phyloP scores from a whole-genome alignment of 2,888 invertebrate species.

The Chrysolina americana region DNA sequence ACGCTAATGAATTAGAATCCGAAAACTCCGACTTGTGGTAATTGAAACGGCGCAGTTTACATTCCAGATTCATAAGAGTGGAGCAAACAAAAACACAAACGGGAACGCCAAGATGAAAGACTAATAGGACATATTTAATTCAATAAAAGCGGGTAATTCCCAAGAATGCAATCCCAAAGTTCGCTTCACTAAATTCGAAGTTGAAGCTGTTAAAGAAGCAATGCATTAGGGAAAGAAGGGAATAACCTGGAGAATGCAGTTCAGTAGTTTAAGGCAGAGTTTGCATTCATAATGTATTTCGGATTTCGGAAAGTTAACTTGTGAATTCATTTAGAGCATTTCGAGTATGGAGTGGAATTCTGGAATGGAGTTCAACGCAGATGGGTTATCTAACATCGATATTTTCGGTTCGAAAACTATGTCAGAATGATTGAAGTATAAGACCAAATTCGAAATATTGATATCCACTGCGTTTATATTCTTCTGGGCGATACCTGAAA shows the following conservation, averaged over 20 bases:
- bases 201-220: conserved; percentile 57
- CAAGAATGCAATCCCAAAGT: conserved; percentile 56
- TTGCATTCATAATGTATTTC: conserved; percentile 35
- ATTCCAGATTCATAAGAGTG: conserved; percentile 4
- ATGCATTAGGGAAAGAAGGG: conserved; percentile 58
- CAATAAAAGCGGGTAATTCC: conserved; percentile 53
- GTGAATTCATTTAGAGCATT: not conserved
- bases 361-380: not conserved
- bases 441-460: too few relatives aligned
- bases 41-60: conserved; percentile 9
- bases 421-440: too few relatives aligned
- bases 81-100: conserved; percentile 20
- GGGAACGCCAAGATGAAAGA: conserved; percentile 17
- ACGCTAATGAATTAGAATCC: conserved; percentile 18
- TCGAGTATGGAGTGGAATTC: not conserved
- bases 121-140: conserved; percentile 57
- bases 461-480: too few relatives aligned
- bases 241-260: conserved; percentile 56
- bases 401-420: too few relatives aligned
- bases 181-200: conserved; percentile 57
- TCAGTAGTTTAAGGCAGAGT: conserved; percentile 51
- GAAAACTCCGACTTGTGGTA: not conserved
- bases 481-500: too few relatives aligned
- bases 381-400: too few relatives aligned
- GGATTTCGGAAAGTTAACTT: conserved; percentile 1